Percentiles rank a stretch among this genome's conserved stretches.
Evolutionary conservation across 1,140 invertebrate genomes (phyloP).

Genomic region (Carcinoscorpius rotundicauda): DNA sequence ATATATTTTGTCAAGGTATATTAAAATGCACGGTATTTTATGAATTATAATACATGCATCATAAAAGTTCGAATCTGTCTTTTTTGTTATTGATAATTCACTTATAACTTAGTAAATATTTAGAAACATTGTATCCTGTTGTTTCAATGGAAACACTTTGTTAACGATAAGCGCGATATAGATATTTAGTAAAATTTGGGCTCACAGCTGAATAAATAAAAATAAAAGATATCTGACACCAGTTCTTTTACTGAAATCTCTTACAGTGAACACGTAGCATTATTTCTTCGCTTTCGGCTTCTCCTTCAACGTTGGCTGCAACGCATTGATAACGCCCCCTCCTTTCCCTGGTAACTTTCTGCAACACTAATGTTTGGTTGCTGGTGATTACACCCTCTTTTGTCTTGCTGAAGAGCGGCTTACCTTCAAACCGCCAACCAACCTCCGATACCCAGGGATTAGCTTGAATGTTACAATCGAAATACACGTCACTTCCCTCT

Average conservation of each 20-base stretch:
- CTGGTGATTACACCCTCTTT: constrained; percentile 60
- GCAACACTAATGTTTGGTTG: constrained; percentile 46
- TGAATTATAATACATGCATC: no score
- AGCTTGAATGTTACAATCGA: constrained; percentile 74
- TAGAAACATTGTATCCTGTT: no score
- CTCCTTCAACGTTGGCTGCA: constrained; percentile 75
- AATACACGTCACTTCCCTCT: constrained; percentile 68
- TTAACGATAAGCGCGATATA: no score
- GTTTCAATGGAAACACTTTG: no score
- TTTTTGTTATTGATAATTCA: no score
- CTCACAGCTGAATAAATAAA: no score
- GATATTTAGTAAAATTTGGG: no score
- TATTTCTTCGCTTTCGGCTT: constrained; percentile 69
- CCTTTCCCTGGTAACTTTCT: constrained; percentile 26
- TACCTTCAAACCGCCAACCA: constrained; percentile 62
- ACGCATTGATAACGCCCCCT: constrained; percentile 59
- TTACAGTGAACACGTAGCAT: constrained; percentile 77
- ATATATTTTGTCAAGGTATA: no score
- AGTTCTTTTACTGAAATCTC: constrained; percentile 25
- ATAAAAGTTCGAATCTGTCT: no score
- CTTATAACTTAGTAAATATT: no score
- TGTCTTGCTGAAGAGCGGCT: constrained; percentile 24
- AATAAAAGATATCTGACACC: no score
- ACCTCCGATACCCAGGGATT: constrained; percentile 68
- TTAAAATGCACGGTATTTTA: no score